Base-by-base conservation (phyloP, 2,888 invertebrate genomes). In the Drosophila helvetica region DNA sequence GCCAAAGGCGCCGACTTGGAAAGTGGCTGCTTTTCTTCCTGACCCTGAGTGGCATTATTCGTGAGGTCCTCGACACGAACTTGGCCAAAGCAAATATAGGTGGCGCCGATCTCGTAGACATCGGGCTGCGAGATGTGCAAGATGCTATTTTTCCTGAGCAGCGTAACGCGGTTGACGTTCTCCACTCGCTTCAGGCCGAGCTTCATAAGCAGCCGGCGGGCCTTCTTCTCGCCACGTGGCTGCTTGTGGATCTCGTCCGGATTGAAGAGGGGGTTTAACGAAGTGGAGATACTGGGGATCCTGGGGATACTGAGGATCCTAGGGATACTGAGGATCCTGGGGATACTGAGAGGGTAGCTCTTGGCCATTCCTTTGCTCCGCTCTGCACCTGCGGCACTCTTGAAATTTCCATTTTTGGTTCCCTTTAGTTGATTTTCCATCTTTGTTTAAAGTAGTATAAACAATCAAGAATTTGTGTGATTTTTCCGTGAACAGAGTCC, bases 181-280 rank as follows among this genome's bases (percentile, higher is more conserved):
- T 60, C 48, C 1, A 85, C 2, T 8, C 43, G 79, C 63, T 75
- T 69, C n/a, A 86, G 50, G 22, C 77, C 76, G 6, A 77, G 67
- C 30, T 87, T 87, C 61, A 65, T 61, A 4, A 85, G 61, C 1
- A 86, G 25, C 12, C 80, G 76, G 5, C 85, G 85, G 0, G 88
- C 86, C 61, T 83, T 87, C 59, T 75, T 83, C 55, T 85, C 85
- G 52, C 69, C 79, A 7, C 85, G 88, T 0, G 88, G 74, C 12
- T 17, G 52, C 27, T 54, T 80, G 0, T 1, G 33, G 3, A 0
- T 8, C 25, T 25, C 7, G 3, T 22, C 10, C 9, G 9, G 0
- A 3, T 10, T 10, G 10, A 3, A 3, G 10, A 30, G 10, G 1
- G 30, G 10, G 30, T 10, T 30, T 10, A 3, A 9, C 30, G 1